Conservation (phyloP, 2,888 invertebrate species). For the Drosophila anceps region DNA sequence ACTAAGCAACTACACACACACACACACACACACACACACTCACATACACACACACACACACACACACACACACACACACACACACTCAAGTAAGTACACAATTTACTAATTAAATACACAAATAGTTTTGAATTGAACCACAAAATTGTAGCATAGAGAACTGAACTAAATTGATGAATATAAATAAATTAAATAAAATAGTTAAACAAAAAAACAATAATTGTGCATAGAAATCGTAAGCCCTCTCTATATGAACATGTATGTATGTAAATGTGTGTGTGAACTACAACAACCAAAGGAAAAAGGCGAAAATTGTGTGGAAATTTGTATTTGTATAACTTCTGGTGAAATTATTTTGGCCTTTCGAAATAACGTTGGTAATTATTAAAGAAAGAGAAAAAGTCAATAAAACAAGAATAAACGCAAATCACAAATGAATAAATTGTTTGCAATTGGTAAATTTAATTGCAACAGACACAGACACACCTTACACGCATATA, state of each 20-base stretch:
- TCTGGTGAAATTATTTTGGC: slow-evolving; percentile 44
- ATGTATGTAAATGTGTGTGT: slow-evolving; percentile 29
- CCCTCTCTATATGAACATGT: slow-evolving; percentile 10
- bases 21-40: neutral
- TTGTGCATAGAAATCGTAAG: slow-evolving; percentile 45
- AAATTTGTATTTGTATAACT: slow-evolving; percentile 24
- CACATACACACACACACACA: slow-evolving; percentile 1
- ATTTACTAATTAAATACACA: slow-evolving; percentile 22
- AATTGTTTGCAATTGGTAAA: slow-evolving; percentile 53
- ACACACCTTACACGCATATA: slow-evolving; percentile 31
- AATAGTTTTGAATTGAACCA: slow-evolving; percentile 48
- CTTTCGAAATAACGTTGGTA: slow-evolving; percentile 28
- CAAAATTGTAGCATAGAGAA: slow-evolving; percentile 50
- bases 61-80: slow-evolving; percentile 4
- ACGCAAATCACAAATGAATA: slow-evolving; percentile 26
- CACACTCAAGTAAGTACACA: slow-evolving; percentile 35
- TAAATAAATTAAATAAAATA: slow-evolving; percentile 13
- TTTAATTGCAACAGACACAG: slow-evolving; percentile 29
- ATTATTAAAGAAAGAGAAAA: slow-evolving; percentile 31
- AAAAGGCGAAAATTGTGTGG: slow-evolving; percentile 19
- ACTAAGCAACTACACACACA: neutral
- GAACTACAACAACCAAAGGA: slow-evolving; percentile 4
- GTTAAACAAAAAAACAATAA: slow-evolving; percentile 27
- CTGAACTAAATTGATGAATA: slow-evolving; percentile 36
- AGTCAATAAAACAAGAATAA: slow-evolving; percentile 39